Percentiles rank a stretch among this genome's conserved stretches.
Evolutionary conservation across 2,113 vertebrate species (phyloP).

Genomic region (Pangasianodon gigas): DNA sequence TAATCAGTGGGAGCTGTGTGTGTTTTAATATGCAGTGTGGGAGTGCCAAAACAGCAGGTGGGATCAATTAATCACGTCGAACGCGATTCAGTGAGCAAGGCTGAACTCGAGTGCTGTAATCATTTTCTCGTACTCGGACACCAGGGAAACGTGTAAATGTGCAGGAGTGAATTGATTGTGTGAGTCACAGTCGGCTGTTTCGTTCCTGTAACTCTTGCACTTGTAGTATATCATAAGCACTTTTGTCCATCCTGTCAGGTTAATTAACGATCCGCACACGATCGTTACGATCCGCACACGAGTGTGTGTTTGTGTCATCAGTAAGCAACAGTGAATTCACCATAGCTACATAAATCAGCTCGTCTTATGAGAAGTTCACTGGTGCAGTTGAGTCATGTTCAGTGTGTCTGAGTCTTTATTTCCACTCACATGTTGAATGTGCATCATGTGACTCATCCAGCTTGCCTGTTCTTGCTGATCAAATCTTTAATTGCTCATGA

Average conservation of each 20-base stretch:
- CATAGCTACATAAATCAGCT: neutral
- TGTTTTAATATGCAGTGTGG: neutral
- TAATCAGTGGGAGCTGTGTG: neutral
- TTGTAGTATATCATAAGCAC: neutral
- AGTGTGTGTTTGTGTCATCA: neutral
- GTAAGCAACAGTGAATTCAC: neutral
- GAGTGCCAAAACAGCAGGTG: neutral
- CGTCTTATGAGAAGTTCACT: neutral
- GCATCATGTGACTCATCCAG: neutral
- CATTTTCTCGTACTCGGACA: neutral
- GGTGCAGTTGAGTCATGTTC: neutral
- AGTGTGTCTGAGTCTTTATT: neutral
- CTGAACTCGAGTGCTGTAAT: neutral
- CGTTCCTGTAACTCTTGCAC: neutral
- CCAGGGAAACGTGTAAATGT: neutral
- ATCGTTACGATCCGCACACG: no score
- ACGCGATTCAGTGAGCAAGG: neutral
- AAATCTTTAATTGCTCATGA: neutral
- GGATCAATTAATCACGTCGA: neutral
- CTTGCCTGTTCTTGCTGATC: slow-evolving; percentile 7
- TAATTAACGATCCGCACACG: neutral
- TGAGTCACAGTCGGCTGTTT: neutral
- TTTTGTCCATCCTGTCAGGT: neutral
- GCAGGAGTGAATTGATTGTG: neutral
- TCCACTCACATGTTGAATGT: no score